Base-by-base conservation (phyloP, 1,140 invertebrate species). In the Homalodisca vitripennis region DNA sequence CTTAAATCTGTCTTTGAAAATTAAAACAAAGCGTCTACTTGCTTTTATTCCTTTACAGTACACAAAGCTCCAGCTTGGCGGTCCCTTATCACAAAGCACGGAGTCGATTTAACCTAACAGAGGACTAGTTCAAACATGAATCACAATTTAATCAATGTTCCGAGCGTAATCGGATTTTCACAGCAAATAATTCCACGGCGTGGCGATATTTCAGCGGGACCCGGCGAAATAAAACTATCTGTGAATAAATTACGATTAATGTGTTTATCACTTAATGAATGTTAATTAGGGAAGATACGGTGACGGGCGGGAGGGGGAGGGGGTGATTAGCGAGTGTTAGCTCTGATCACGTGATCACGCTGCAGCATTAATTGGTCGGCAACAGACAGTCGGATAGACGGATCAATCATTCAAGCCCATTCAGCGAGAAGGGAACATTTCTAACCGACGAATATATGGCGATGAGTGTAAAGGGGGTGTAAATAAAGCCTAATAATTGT, bases 401-500 rank as follows among this genome's bases (percentile, higher is more conserved):
- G 48, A 60, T 60, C 55, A 29, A 60, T 60, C 55, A 60, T 26
- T 60, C 55, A 60, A 41, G 55, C 26, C n/a, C 34, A 17, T 41
- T 41, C 34, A 41, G 34, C 55, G 55, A 60, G 55, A 60, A 53
- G 10, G 22, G 22, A 60, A 30, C 55, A 27, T 29, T 27, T 27
- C 34, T 41, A 41, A 41, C 14, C 55, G 55, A 29, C 24, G 55
- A 24, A 60, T 60, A 60, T 60, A 60, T 60, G 55, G 55, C 55
- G 55, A 27, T 60, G 55, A 53, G 48, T 53, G 48, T 24, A 24
- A 60, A 41, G 34, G 55, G 55, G 55, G 55, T 60, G 55, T 60
- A 60, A 60, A 60, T 60, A 60, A 60, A 60, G 55, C 55, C 6
- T 60, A 60, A 60, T 60, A 60, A 60, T 60, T 60, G 55, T 60